Base-by-base conservation (phyloP, 2,113 vertebrate genomes). In the Phrynocephalus versicolor region DNA sequence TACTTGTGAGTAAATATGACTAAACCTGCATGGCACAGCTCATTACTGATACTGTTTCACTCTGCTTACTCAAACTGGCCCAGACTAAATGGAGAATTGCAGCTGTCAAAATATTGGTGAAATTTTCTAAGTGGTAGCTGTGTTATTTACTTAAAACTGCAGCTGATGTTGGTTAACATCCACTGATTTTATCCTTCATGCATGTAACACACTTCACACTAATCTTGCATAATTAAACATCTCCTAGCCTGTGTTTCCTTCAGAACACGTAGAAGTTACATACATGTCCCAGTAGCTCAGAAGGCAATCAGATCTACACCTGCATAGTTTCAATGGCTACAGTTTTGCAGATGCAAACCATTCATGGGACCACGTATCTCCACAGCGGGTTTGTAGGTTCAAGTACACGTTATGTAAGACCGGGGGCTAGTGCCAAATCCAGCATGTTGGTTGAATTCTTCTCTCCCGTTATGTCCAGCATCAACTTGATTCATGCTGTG, bases 61-160 rank as follows among this genome's bases (percentile, higher is more conserved):
- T 78, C 13, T 85, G 16, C n/a, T 33, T 72, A 64, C 72, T 37
- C 41, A 33, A 35, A 21, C 27, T 80, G 84, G 77, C 77, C 79
- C 27, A 71, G 23, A 73, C 30, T 21, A 35, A 72, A 27, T 80
- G 69, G 79, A 62, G 39, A 72, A 79, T 72, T 72, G 35, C 37
- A 33, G 39, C 76, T 62, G 76, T 79, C 84, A 85, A 79, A 85
- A 85, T 72, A 85, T 80, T 85, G 84, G 79, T 33, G 25, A 60
- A 79, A 79, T 71, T 80, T 73, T 80, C 73, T 55, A 64, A 37
- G 25, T 37, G 19, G 57, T 80, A 35, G 18, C 27, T 70, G 62
- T 25, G n/a, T n/a, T n/a, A n/a, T n/a, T n/a, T n/a, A 7, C 30
- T 39, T 72, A 37, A 72, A 8, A 72, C 70, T 72, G 70, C 69